These are phyloP conservation scores for Drosophila silvestris DNA, from an alignment of 2,888 invertebrate species.

Conservation along the genomic window DNA sequence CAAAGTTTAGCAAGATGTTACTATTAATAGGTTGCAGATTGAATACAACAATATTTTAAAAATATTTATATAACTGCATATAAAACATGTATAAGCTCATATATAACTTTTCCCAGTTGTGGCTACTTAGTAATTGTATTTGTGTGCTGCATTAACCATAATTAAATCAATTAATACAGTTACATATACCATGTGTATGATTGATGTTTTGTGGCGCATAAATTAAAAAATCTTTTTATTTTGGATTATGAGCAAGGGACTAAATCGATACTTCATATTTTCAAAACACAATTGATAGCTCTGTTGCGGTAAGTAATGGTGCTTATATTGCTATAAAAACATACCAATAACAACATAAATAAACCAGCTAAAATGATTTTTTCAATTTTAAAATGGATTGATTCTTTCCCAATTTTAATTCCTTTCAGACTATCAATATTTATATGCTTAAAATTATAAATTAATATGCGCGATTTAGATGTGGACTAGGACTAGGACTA, in stretches of 20 bases:
- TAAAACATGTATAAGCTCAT: not conserved
- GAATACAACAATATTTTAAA: not conserved
- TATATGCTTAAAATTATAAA: not conserved
- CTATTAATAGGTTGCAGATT: not conserved
- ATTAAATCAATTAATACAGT: not conserved
- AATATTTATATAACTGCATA: too few species aligned
- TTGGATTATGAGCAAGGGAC: not conserved
- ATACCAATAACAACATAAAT: not conserved
- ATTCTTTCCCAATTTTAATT: not conserved
- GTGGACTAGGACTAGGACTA: not conserved
- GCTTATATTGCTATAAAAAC: too few species aligned
- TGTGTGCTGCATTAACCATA: not conserved
- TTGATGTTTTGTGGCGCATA: not conserved
- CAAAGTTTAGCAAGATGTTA: not conserved
- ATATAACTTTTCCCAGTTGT: too few species aligned
- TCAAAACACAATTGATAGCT: not conserved
- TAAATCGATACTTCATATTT: not conserved
- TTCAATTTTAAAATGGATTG: not conserved
- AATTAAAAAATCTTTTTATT: not conserved
- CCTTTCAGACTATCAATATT: not conserved
- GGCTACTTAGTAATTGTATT: not conserved
- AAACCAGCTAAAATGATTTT: not conserved
- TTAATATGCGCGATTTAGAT: too few species aligned
- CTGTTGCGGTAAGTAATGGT: not conserved
- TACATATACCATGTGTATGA: not conserved